Percentiles rank a stretch among this genome's conserved stretches.
Conservation (phyloP, 23 tunicate genomes). For the Ciona savignyi region DNA sequence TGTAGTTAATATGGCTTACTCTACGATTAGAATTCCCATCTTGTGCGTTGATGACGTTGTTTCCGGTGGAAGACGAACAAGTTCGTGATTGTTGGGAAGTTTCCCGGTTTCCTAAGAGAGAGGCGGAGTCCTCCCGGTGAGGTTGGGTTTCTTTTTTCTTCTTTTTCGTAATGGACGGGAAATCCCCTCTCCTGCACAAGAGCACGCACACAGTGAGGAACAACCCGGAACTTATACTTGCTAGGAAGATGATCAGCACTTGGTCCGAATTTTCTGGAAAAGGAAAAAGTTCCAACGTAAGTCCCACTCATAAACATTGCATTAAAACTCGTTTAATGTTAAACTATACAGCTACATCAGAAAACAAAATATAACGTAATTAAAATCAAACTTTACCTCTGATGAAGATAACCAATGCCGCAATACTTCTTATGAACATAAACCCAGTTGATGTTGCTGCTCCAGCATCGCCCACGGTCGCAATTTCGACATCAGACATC, state of each 20-base stretch:
- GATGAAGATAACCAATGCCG: conserved; percentile 8
- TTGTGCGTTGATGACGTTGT: background rate
- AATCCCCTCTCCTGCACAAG: background rate
- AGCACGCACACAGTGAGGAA: conserved; percentile 29
- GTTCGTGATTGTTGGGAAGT: conserved; percentile 8
- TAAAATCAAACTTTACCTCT: conserved; percentile 9
- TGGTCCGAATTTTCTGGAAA: conserved; percentile 30
- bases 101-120: background rate
- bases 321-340: no score
- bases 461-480: background rate
- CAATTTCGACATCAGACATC: background rate
- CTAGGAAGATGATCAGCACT: conserved; percentile 15
- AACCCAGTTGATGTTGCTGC: background rate
- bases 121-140: background rate
- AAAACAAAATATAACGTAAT: background rate
- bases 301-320: no score
- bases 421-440: conserved; percentile 7
- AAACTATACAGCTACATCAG: no score
- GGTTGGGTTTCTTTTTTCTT: background rate
- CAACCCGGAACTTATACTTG: conserved; percentile 20
- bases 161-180: background rate
- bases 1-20: conserved; percentile 9
- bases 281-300: no score
- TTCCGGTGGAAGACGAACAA: conserved; percentile 12
- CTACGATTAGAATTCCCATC: background rate